Percentiles rank a stretch among this genome's conserved stretches.
Evolutionary conservation across 2,113 vertebrate genomes (phyloP).

Genomic region (Cettia cetti): DNA sequence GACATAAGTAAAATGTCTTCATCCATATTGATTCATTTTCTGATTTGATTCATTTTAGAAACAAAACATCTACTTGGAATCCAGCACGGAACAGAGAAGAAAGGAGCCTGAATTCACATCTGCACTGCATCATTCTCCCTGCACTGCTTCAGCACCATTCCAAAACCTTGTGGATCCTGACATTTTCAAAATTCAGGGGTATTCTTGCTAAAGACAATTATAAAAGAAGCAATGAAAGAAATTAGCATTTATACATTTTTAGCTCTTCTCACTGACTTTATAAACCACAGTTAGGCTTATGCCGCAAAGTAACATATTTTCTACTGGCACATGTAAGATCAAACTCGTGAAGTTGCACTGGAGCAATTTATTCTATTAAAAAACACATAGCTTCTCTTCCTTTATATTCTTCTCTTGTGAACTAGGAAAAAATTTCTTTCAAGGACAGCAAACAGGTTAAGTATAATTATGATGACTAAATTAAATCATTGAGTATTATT

Average conservation of each 20-base stretch:
- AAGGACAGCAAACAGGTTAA: conserved; percentile 43
- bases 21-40: conserved; percentile 31
- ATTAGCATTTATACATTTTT: conserved; percentile 52
- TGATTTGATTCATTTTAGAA: conserved; percentile 31
- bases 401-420: background rate
- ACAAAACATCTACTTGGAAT: background rate
- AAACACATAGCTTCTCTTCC: background rate
- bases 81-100: background rate
- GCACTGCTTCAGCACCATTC: background rate
- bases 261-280: conserved; percentile 45
- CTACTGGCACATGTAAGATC: background rate
- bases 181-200: conserved; percentile 1
- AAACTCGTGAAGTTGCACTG: background rate
- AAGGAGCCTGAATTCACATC: conserved; percentile 27
- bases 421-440: background rate
- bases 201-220: conserved; percentile 29
- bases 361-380: conserved; percentile 32
- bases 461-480: conserved; percentile 33
- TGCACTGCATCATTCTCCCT: conserved; percentile 20
- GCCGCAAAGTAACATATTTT: background rate
- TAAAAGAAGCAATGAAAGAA: conserved; percentile 37
- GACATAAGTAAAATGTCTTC: conserved; percentile 31
- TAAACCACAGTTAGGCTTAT: background rate
- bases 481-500: conserved; percentile 27
- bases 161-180: background rate